A percentile compares a stretch with the other conserved stretches of the same genome.
Evolutionary conservation across 1,140 invertebrate genomes (phyloP).

Genomic region (Ganaspis sp.): DNA sequence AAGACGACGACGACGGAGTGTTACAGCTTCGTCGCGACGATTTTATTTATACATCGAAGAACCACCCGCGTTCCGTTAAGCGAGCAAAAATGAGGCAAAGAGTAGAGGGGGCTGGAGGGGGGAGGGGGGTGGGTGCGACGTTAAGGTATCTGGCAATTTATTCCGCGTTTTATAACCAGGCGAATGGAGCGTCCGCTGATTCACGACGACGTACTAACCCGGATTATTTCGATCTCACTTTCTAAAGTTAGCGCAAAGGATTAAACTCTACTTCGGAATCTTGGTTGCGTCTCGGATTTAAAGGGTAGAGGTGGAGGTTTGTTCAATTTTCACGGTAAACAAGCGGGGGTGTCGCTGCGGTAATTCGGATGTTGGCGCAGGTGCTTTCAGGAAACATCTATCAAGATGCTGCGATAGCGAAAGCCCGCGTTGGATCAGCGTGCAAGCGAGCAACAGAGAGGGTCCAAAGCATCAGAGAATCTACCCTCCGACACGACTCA

Average conservation of each 20-base stretch:
- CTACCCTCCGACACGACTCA: constrained; percentile 42
- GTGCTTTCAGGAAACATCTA: constrained; percentile 72
- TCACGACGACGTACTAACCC: constrained; percentile 50
- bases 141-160: constrained; percentile 65
- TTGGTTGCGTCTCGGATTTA: constrained; percentile 4
- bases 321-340: constrained; percentile 67
- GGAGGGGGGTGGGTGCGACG: no score
- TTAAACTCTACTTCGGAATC: constrained; percentile 36
- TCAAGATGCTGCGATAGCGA: constrained; percentile 68
- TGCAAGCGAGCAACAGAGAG: neutral
- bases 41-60: constrained; percentile 73
- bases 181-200: constrained; percentile 54
- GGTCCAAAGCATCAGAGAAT: constrained; percentile 23
- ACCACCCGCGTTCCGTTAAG: constrained; percentile 65
- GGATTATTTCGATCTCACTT: constrained; percentile 70
- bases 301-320: constrained; percentile 39
- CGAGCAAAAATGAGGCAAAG: constrained; percentile 16
- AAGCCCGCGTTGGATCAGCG: constrained; percentile 48
- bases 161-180: constrained; percentile 70
- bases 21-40: constrained; percentile 65
- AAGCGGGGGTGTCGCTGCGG: constrained; percentile 45
- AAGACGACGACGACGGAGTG: constrained; percentile 54
- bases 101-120: constrained; percentile 20
- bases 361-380: constrained; percentile 71
- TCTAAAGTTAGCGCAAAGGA: constrained; percentile 65